These are phyloP conservation scores for Idaea aversata DNA, from an alignment of 2,888 invertebrate species.

Conservation along the genomic window DNA sequence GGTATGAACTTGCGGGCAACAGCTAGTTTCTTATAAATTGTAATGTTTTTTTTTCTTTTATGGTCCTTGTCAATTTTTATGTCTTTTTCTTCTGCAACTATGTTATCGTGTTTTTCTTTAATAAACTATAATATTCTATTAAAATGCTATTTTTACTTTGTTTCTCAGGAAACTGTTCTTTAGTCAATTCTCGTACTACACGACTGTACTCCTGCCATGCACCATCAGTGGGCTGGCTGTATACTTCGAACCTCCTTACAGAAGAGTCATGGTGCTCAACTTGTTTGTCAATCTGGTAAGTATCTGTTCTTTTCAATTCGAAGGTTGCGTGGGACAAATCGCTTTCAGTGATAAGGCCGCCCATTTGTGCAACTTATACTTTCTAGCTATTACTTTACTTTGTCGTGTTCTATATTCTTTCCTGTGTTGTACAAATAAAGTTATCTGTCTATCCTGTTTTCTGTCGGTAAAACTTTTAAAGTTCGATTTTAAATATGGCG, in stretches of 20 bases:
- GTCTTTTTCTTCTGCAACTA: no score
- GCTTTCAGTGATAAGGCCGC: no score
- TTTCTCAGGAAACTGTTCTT: slow-evolving; percentile 66
- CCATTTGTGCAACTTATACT: background rate
- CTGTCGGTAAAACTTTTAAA: no score
- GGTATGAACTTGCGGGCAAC: no score
- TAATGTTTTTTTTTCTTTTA: no score
- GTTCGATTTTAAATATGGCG: no score
- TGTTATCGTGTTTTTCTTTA: slow-evolving; percentile 3
- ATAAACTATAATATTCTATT: slow-evolving; percentile 5
- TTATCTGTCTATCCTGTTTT: no score
- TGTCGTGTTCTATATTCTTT: no score
- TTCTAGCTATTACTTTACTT: no score
- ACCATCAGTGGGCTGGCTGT: slow-evolving; percentile 71
- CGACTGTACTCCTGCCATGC: slow-evolving; percentile 69
- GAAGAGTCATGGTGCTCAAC: slow-evolving; percentile 71
- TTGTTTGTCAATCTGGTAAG: slow-evolving; percentile 75
- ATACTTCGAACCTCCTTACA: slow-evolving; percentile 71
- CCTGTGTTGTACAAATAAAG: no score
- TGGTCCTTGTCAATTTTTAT: no score
- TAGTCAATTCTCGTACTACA: slow-evolving; percentile 70
- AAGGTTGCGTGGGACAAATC: background rate
- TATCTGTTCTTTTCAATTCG: slow-evolving; percentile 9
- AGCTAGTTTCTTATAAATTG: no score
- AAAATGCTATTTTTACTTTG: slow-evolving; percentile 5